Percentiles rank a stretch among this genome's conserved stretches.
Evolutionary conservation across 2,888 invertebrate genomes (phyloP).

Genomic region (Phengaris alcon): DNA sequence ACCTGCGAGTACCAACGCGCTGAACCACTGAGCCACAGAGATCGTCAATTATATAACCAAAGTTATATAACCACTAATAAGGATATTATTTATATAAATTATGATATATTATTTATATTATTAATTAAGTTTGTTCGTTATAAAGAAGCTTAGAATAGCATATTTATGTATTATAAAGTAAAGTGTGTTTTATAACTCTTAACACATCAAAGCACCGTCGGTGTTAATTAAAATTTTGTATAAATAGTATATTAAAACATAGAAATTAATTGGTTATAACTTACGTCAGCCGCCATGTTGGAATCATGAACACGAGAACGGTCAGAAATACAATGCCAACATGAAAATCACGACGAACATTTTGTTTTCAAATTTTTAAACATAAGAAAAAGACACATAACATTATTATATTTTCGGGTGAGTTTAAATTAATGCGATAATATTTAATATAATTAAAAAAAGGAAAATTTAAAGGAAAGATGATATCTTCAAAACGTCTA

Average conservation of each 20-base stretch:
- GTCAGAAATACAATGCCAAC: not conserved
- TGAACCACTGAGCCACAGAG: too few relatives aligned
- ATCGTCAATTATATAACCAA: not conserved
- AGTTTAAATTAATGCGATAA: too few relatives aligned
- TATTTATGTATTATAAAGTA: constrained; percentile 16
- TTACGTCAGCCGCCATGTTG: not conserved
- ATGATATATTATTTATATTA: constrained; percentile 3
- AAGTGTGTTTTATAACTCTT: constrained; percentile 22
- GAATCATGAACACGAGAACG: constrained; percentile 8
- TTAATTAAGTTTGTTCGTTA: constrained; percentile 14
- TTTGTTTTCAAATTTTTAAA: too few relatives aligned
- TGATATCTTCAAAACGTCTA: too few relatives aligned
- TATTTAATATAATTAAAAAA: too few relatives aligned
- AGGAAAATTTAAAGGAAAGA: too few relatives aligned
- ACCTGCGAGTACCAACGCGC: too few relatives aligned
- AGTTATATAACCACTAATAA: not conserved
- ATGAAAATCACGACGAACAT: not conserved
- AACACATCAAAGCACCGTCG: constrained; percentile 23
- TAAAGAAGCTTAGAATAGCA: not conserved
- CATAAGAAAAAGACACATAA: too few relatives aligned
- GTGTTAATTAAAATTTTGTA: constrained; percentile 6
- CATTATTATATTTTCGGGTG: too few relatives aligned
- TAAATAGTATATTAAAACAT: constrained; percentile 13
- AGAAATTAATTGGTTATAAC: constrained; percentile 8
- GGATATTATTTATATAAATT: constrained; percentile 9